Percentiles rank a stretch among this genome's conserved stretches.
These are phyloP conservation scores for Prosapia bicincta DNA, from an alignment of 2,888 invertebrate species.

Conservation along the genomic window DNA sequence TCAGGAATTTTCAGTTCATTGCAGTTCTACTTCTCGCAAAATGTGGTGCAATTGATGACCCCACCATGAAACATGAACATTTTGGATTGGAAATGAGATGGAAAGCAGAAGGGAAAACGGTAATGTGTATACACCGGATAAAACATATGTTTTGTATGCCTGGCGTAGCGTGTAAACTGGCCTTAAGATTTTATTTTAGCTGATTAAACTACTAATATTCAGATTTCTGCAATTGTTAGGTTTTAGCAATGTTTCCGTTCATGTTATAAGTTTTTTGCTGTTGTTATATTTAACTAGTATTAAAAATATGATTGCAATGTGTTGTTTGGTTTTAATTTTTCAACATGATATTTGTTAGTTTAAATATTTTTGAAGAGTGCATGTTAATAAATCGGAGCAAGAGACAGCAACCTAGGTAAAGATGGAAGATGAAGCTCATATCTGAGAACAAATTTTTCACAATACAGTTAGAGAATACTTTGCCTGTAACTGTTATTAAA, in stretches of 20 bases:
- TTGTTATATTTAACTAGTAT: too few relatives aligned
- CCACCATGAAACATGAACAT: too few relatives aligned
- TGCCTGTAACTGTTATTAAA: too few relatives aligned
- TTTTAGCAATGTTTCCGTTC: not conserved
- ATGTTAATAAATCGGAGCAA: not conserved
- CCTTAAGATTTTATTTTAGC: too few relatives aligned
- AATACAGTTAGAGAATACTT: conserved; percentile 92
- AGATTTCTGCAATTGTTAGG: not conserved
- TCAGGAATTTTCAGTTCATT: too few relatives aligned
- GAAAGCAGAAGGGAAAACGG: too few relatives aligned
- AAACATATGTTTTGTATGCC: too few relatives aligned
- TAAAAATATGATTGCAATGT: not conserved
- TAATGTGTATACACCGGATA: too few relatives aligned
- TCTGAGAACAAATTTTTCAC: conserved; percentile 88
- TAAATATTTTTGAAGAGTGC: not conserved
- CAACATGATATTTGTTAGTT: not conserved
- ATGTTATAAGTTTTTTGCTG: not conserved
- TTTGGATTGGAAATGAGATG: too few relatives aligned
- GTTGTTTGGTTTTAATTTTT: not conserved
- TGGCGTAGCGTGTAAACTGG: too few relatives aligned
- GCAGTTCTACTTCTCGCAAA: too few relatives aligned
- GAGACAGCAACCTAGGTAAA: conserved; percentile 21
- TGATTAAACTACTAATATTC: not conserved
- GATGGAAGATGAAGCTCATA: conserved; percentile 60
- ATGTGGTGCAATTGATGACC: too few relatives aligned